Conservation (phyloP, 2,113 vertebrate genomes). For the Lathamus discolor region DNA sequence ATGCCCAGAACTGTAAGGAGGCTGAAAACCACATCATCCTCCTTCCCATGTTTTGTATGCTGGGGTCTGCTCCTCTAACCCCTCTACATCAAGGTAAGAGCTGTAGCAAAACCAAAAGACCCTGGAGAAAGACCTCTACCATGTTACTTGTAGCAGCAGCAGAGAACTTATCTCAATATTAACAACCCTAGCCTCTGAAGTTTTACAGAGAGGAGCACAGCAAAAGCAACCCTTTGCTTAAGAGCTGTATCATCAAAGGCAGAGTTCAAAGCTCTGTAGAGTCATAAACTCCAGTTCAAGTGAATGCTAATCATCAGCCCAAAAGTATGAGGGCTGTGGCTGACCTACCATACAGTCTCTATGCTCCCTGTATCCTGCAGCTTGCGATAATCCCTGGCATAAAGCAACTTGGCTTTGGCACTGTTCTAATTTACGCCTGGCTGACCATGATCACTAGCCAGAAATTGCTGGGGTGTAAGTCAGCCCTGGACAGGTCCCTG, state of each 20-base stretch:
- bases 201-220: neutral
- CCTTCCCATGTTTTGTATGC: neutral
- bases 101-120: neutral
- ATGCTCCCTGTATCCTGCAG: neutral
- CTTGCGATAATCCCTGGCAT: conserved; percentile 28
- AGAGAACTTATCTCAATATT: neutral
- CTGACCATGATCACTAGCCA: neutral
- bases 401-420: neutral
- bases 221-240: neutral
- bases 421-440: neutral
- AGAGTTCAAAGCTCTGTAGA: conserved; percentile 17
- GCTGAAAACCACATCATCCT: neutral
- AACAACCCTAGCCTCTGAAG: neutral
- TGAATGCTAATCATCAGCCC: neutral
- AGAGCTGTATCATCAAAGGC: conserved; percentile 26
- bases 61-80: neutral
- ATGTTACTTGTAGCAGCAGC: neutral
- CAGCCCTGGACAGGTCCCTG: neutral
- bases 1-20: neutral
- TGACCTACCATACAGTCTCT: neutral
- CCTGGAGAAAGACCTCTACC: neutral
- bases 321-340: neutral
- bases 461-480: conserved; percentile 26
- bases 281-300: neutral
- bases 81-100: neutral